These are phyloP conservation scores for Pseudonaja textilis DNA, from an alignment of 2,113 vertebrate species.

Conservation along the genomic window DNA sequence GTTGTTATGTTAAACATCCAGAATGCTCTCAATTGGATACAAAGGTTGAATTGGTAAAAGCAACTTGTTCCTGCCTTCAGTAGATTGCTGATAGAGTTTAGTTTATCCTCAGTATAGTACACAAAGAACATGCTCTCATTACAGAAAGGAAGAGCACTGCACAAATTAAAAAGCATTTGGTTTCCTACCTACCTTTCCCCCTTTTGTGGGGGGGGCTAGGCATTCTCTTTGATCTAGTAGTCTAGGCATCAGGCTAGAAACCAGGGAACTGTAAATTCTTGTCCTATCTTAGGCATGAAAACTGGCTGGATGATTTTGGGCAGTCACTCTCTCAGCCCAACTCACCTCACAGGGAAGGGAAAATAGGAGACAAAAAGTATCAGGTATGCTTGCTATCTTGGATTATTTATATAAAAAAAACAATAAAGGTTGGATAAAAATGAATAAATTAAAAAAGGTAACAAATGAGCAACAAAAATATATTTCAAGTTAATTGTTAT, in stretches of 20 bases:
- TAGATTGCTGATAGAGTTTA: conserved; percentile 8
- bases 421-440: not conserved
- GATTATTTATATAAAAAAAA: not conserved
- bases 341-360: not conserved
- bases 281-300: not conserved
- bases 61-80: not conserved
- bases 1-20: not conserved
- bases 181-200: not conserved
- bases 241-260: not conserved
- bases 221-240: not conserved
- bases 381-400: not conserved
- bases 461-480: not conserved
- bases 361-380: not conserved
- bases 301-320: not conserved
- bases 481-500: not conserved
- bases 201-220: not conserved
- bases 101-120: not conserved
- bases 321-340: not conserved
- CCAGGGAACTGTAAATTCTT: not conserved
- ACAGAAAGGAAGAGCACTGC: not conserved
- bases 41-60: conserved; percentile 1
- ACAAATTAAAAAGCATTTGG: not conserved
- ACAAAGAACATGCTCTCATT: not conserved
- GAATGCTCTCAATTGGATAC: not conserved
- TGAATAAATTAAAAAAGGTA: not conserved